Percentiles rank a stretch among this genome's conserved stretches.
Evolutionary conservation across 2,888 invertebrate genomes (phyloP).

Genomic region (Opisthograptis luteolata): DNA sequence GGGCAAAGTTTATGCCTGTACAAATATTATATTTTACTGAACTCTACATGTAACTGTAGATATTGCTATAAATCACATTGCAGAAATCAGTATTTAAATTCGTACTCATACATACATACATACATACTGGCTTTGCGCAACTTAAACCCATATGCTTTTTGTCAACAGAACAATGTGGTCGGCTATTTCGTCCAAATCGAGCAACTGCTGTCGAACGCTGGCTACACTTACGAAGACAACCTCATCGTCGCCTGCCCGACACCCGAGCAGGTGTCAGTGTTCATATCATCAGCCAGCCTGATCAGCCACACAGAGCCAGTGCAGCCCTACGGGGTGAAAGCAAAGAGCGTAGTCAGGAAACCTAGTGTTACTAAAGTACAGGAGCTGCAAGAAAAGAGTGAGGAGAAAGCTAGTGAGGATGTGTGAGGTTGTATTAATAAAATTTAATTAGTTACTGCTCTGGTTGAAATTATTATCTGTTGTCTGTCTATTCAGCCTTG

Average conservation of each 20-base stretch:
- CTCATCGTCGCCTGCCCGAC: conserved; percentile 95
- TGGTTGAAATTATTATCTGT: too few relatives aligned
- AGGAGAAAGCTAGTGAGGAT: conserved; percentile 30
- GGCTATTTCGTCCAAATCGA: conserved; percentile 94
- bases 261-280: conserved; percentile 95
- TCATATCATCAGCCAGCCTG: conserved; percentile 92
- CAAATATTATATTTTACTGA: too few relatives aligned
- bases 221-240: conserved; percentile 92
- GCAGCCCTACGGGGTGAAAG: conserved; percentile 73
- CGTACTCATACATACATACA: too few relatives aligned
- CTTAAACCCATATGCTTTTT: too few relatives aligned
- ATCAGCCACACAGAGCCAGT: conserved; percentile 78
- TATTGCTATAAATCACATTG: too few relatives aligned
- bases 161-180: conserved; percentile 91
- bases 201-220: conserved; percentile 88
- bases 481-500: too few relatives aligned
- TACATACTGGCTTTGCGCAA: too few relatives aligned
- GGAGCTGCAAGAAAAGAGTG: conserved; percentile 48
- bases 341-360: conserved; percentile 61
- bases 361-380: conserved; percentile 64
- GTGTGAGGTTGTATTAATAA: too few relatives aligned
- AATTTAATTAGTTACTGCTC: too few relatives aligned
- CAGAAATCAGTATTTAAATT: too few relatives aligned
- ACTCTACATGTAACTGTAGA: too few relatives aligned
- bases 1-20: too few relatives aligned